Evolutionary conservation across 2,113 vertebrate genomes (phyloP), one percentile per base, ranked within the genome.

Genomic region (Oreochromis tanganicae): DNA sequence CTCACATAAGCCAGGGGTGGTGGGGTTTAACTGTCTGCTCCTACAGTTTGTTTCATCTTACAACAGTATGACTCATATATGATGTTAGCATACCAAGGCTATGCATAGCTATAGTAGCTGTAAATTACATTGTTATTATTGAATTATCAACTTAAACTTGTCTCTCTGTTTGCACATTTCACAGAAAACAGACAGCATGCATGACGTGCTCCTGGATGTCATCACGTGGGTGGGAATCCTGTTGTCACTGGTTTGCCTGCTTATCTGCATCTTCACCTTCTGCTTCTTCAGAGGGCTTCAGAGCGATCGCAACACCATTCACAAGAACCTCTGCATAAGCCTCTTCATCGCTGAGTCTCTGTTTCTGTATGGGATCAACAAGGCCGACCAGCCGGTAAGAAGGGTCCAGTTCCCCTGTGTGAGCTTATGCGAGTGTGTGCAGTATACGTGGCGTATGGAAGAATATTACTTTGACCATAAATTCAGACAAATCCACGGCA

Each of bases 251-350:
- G 98, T 99, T 80, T 99, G 99, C 94, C 97, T 99, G 90, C 97
- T 99, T 92, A 99, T 99, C 93, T 99, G 98, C 97, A 99, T 99
- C 97, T 99, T 99, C 96, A 99, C 99, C 88, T 99, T 99, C 93
- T 99, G 99, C 97, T 99, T 99, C 96, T 99, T 99, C 95, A 98
- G 98, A 2, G 99, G 98, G 12, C 97, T 99, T 87, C 99, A 99
- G 94, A 99, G 98, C 1, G 99, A 99, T 88, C 97, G 99, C 66
- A 99, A 99, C 94, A 99, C 99, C 1, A 99, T 99, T 94, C 99
- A 99, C 95, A 99, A 99, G 95, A 99, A 99, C 91, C 96, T 99
- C 83, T 99, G 99, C 93, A 98, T 99, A 94, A 99, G 98, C 91
- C 97, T 99, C 27, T 99, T 99, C 4, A 98, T 99, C 84, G 99